These are phyloP conservation scores for Belgica antarctica DNA, from an alignment of 2,888 invertebrate species.

Conservation along the genomic window DNA sequence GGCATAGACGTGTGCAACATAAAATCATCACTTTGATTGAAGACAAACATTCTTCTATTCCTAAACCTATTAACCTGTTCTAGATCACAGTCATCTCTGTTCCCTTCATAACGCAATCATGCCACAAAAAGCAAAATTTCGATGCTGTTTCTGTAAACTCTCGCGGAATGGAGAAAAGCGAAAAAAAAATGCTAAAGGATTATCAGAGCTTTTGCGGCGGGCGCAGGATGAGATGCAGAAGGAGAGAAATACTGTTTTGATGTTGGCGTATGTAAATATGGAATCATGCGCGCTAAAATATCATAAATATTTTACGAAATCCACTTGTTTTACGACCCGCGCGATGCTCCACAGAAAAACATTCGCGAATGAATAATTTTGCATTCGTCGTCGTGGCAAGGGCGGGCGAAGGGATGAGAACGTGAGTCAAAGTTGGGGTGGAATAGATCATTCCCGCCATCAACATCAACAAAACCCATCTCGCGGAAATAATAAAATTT, in stretches of 20 bases:
- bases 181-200: constrained; percentile 28
- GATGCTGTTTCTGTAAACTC: too few species aligned
- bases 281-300: constrained; percentile 41
- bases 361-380: constrained; percentile 1
- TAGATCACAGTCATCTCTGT: too few species aligned
- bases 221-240: neutral
- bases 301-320: constrained; percentile 37
- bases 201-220: too few species aligned
- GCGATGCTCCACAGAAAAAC: neutral
- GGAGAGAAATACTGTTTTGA: neutral
- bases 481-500: constrained; percentile 38
- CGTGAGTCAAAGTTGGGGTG: neutral
- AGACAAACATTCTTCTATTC: too few species aligned
- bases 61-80: too few species aligned
- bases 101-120: too few species aligned
- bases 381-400: neutral
- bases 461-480: constrained; percentile 1
- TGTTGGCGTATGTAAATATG: constrained; percentile 1
- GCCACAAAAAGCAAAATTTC: too few species aligned
- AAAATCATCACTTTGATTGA: too few species aligned
- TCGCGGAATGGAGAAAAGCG: neutral
- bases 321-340: constrained; percentile 11
- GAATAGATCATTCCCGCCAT: neutral
- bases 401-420: neutral
- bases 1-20: too few species aligned